phyloP scores from a whole-genome alignment of 2,888 invertebrate genomes.

The Conops quadrifasciatus region DNA sequence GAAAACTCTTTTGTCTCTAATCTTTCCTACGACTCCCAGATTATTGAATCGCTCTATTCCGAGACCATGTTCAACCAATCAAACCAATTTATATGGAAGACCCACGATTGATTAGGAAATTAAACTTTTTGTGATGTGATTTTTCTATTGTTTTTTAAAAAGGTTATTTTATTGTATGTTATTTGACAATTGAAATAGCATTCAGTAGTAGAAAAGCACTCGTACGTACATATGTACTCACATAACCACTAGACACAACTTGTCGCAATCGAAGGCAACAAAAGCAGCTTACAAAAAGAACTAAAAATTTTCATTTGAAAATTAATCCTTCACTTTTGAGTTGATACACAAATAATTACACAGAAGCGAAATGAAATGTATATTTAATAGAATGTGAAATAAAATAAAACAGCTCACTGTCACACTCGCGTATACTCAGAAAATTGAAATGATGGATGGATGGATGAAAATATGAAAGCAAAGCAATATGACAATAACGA shows the following conservation, averaged over 20 bases:
- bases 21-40: neutral
- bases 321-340: neutral
- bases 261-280: neutral
- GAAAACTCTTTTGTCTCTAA: slow-evolving; percentile 2
- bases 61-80: neutral
- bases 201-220: neutral
- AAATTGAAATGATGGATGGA: slow-evolving; percentile 1
- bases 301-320: neutral
- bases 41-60: slow-evolving; percentile 16
- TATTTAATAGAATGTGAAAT: slow-evolving; percentile 27
- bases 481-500: neutral
- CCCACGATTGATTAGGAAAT: neutral
- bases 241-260: too few species aligned
- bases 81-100: neutral
- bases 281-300: neutral
- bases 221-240: too few species aligned
- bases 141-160: neutral
- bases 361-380: slow-evolving; percentile 4
- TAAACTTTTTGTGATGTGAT: neutral
- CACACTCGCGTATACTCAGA: neutral
- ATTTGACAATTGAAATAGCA: slow-evolving; percentile 8
- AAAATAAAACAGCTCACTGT: slow-evolving; percentile 11
- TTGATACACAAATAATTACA: slow-evolving; percentile 1
- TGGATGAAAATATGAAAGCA: neutral
- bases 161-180: neutral